Base-by-base conservation (phyloP, 2,113 vertebrate genomes). In the Thymallus thymallus region DNA sequence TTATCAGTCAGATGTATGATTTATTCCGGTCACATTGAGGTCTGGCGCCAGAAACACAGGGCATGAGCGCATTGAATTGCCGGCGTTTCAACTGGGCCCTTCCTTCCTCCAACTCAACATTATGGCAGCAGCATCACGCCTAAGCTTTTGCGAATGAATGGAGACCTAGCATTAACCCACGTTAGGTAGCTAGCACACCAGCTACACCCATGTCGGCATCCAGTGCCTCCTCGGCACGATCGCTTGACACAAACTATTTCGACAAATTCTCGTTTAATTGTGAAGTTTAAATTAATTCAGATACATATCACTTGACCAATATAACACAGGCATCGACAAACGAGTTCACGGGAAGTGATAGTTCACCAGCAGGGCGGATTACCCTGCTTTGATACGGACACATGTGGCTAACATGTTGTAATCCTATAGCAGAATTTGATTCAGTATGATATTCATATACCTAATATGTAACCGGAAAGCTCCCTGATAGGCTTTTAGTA, bases 41-140 rank as follows among this genome's bases (percentile, higher is more conserved):
- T n/a, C 61, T 74, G 79, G 71, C 76, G 69, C 69, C 73, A 60
- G 41, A 35, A 41, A 41, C 35, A 13, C 9, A 24, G 20, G 6
- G 64, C 6, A 32, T 62, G 68, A 10, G 41, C 70, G 70, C 68
- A 77, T 78, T 75, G 73, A 77, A 32, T 24, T 23, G 29, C 58
- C 71, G 58, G 76, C 46, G 55, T 78, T 41, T n/a, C 20, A 5
- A 29, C 68, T 13, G 63, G 73, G 78, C 41, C 79, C 58, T 12
- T 14, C 5, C 64, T 6, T 46, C 4, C 24, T 63, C 56, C 64
- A 30, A 24, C 62, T 18, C 6, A 22, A 20, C 65, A 30, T 69
- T 48, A 7, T 23, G 2, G 14, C 67, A 51, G 69, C 46, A 23
- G 41, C 66, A n/a, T 46, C 66, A 46, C 48, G n/a, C 46, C 22